Percentiles rank a stretch among this genome's conserved stretches.
These are phyloP conservation scores for Brachypteracias leptosomus DNA, from an alignment of 2,113 vertebrate genomes.

Conservation along the genomic window DNA sequence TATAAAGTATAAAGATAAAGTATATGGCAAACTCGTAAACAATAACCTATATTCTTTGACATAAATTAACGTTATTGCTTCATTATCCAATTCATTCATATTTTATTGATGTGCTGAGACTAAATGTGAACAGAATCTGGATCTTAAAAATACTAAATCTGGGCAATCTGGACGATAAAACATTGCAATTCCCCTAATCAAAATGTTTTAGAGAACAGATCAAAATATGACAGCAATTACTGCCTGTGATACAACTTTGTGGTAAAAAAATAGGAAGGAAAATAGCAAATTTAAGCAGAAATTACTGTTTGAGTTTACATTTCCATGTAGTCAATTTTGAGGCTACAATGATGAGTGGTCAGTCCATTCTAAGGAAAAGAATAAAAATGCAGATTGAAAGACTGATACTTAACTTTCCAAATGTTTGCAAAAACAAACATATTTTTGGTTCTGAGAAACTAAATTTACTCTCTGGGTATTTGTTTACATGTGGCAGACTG, in stretches of 20 bases:
- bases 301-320: constrained; percentile 4
- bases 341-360: neutral
- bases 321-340: neutral
- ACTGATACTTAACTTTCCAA: neutral
- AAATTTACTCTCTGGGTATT: neutral
- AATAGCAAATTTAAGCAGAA: neutral
- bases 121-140: constrained; percentile 56
- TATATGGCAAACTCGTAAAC: constrained; percentile 49
- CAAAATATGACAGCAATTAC: constrained; percentile 45
- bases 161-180: constrained; percentile 48
- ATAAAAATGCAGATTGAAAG: neutral
- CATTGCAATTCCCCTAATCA: constrained; percentile 26
- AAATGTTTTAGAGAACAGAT: constrained; percentile 45
- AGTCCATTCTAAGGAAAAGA: neutral
- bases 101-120: constrained; percentile 67
- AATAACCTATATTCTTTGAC: constrained; percentile 46
- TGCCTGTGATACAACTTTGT: neutral
- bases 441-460: neutral
- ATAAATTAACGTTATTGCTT: constrained; percentile 65
- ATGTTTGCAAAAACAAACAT: neutral
- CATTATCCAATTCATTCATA: constrained; percentile 62
- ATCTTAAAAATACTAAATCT: constrained; percentile 56
- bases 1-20: no score
- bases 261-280: neutral
- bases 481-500: constrained; percentile 16